Conservation (phyloP, 2,797 vertebrate genomes). For the Buphagus erythrorhynchus region DNA sequence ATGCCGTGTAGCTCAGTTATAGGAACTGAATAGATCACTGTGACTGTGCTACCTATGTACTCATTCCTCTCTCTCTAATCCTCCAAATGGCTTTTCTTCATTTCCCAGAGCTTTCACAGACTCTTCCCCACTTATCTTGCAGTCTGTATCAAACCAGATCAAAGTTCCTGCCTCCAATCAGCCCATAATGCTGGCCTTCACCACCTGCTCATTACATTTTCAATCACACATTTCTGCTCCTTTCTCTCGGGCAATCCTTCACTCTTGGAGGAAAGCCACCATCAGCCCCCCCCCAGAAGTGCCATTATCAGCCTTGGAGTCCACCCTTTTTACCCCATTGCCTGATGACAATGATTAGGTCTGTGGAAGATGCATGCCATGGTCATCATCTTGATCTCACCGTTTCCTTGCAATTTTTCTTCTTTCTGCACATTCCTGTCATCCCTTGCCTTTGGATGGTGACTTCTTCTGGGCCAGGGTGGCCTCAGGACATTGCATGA, state of each 20-base stretch:
- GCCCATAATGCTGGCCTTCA: not conserved
- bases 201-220: slow-evolving; percentile 14
- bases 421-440: not conserved
- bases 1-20: not conserved
- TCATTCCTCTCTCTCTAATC: not conserved
- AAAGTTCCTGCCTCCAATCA: slow-evolving; percentile 37
- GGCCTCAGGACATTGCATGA: not conserved
- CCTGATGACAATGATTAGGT: not conserved
- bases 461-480: not conserved
- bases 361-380: accelerated
- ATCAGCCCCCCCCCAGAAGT: not conserved
- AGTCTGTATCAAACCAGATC: not conserved
- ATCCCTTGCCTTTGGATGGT: not conserved
- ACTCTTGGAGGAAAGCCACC: not conserved
- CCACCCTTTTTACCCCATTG: not conserved
- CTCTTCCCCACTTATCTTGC: not conserved
- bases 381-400: not conserved
- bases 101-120: not conserved
- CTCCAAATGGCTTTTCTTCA: not conserved
- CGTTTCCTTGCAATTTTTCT: not conserved
- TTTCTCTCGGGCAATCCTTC: not conserved
- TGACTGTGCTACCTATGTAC: not conserved
- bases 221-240: slow-evolving; percentile 6
- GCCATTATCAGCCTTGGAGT: not conserved
- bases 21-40: not conserved